phyloP scores from a whole-genome alignment of 2,888 invertebrate species.

The Antitype chi region DNA sequence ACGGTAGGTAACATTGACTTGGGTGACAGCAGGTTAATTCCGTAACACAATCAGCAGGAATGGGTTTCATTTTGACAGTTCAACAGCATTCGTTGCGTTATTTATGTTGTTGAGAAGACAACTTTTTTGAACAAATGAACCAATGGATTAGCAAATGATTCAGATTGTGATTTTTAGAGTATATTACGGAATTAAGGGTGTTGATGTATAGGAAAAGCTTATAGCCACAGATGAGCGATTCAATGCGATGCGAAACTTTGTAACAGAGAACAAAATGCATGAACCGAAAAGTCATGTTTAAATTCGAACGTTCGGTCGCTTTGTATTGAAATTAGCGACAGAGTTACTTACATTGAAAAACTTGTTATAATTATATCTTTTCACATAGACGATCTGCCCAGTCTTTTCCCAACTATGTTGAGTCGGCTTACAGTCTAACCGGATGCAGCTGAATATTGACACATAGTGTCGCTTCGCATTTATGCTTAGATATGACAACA shows the following conservation, averaged over 20 bases:
- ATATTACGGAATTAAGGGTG: background rate
- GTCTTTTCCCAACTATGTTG: too few relatives aligned
- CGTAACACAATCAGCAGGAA: background rate
- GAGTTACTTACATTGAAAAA: background rate
- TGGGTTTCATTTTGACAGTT: background rate
- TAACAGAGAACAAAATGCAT: background rate
- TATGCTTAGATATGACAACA: background rate
- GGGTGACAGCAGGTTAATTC: constrained; percentile 20
- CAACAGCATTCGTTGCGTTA: too few relatives aligned
- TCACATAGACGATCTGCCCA: too few relatives aligned
- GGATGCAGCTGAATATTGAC: background rate
- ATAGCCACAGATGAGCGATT: constrained; percentile 7
- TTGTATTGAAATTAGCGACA: background rate
- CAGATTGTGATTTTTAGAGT: too few relatives aligned
- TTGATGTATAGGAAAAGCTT: background rate
- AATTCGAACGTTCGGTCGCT: background rate
- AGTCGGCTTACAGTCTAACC: too few relatives aligned
- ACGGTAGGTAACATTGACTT: constrained; percentile 77
- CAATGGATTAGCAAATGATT: too few relatives aligned
- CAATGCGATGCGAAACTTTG: constrained; percentile 9
- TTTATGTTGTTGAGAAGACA: background rate
- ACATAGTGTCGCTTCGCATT: constrained; percentile 3
- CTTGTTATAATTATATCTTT: background rate
- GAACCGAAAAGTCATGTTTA: background rate
- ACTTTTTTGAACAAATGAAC: background rate